Evolutionary conservation across 2,113 vertebrate genomes (phyloP).

Genomic region (Anser cygnoides): DNA sequence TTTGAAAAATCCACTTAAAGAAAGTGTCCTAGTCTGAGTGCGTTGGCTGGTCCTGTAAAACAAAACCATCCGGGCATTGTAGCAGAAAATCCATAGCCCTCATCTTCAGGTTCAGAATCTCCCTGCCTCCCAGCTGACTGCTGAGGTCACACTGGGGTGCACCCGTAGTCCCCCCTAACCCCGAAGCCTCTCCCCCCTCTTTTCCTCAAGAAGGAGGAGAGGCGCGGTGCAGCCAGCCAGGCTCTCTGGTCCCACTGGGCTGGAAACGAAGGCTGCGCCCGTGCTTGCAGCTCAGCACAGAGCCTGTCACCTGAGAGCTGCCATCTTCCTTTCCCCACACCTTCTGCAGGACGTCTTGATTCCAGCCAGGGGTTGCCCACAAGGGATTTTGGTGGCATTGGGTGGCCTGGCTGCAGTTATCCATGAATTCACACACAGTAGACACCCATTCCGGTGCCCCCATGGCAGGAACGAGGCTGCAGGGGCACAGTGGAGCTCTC

Average conservation of each 20-base stretch:
- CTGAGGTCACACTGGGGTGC: neutral
- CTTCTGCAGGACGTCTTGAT: neutral
- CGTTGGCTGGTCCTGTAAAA: neutral
- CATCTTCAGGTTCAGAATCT: neutral
- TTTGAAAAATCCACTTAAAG: neutral
- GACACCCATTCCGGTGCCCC: neutral
- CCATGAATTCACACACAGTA: accelerated
- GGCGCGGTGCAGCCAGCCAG: neutral
- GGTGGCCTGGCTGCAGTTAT: accelerated
- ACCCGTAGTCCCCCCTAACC: neutral
- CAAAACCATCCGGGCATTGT: neutral
- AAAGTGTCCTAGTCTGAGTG: neutral
- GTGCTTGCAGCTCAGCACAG: neutral
- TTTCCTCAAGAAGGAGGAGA: neutral
- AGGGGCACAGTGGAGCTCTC: neutral
- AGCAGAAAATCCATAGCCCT: neutral
- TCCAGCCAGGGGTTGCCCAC: neutral
- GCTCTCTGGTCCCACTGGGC: neutral
- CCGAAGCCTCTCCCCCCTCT: neutral
- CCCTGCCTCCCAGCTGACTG: neutral
- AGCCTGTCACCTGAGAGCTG: accelerated
- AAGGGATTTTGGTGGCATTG: neutral
- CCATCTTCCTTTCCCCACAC: neutral
- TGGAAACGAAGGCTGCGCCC: neutral
- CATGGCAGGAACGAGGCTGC: neutral